A percentile compares a stretch with the other conserved stretches of the same genome.
Evolutionary conservation across 2,113 vertebrate species (phyloP).

Genomic region (Ceyx margarethae): DNA sequence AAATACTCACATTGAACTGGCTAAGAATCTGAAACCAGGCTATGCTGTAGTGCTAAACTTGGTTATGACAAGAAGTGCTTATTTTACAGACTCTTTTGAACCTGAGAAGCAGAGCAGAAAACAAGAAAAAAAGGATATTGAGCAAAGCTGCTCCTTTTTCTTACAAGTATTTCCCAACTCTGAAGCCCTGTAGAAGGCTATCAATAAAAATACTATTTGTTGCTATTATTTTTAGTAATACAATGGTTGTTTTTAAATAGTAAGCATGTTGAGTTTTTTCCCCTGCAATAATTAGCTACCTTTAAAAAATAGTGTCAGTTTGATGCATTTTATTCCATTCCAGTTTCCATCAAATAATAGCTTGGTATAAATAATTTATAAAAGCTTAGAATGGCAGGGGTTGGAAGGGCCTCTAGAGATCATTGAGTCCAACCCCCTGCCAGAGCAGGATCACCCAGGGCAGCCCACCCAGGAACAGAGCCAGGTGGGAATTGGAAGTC

Average conservation of each 20-base stretch:
- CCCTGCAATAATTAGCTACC: neutral
- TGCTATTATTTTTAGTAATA: neutral
- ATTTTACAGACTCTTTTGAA: neutral
- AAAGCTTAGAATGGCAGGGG: too few species aligned
- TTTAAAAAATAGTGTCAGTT: neutral
- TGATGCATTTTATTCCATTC: neutral
- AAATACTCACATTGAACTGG: neutral
- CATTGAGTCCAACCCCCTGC: too few species aligned
- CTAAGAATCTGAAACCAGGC: neutral
- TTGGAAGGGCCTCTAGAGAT: too few species aligned
- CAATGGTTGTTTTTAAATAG: neutral
- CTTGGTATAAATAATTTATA: neutral
- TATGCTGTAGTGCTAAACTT: neutral
- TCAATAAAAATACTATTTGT: neutral
- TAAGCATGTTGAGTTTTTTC: neutral
- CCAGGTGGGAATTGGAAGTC: too few species aligned
- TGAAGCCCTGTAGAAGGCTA: neutral
- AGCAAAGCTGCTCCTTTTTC: neutral
- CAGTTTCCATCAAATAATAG: neutral
- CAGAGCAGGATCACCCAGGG: too few species aligned
- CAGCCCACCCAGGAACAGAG: too few species aligned
- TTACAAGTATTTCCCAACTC: neutral
- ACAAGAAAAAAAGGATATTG: neutral
- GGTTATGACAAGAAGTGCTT: neutral
- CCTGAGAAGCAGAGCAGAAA: neutral